A percentile compares a stretch with the other conserved stretches of the same genome.
Evolutionary conservation across 2,113 vertebrate species (phyloP).

Genomic region (Antechinus flavipes): DNA sequence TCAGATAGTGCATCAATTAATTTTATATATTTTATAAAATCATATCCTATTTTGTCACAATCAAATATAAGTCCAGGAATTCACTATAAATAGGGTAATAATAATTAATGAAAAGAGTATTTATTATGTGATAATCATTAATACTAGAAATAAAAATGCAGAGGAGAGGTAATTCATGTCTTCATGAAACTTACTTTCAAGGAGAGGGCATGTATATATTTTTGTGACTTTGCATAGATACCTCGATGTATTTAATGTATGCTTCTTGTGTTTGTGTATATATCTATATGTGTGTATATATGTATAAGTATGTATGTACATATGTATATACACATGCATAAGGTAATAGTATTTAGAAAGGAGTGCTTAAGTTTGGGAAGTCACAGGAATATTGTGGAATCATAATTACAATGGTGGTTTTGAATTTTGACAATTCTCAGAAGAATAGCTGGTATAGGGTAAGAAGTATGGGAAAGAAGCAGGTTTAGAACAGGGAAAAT

Average conservation of each 20-base stretch:
- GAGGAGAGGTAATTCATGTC: neutral
- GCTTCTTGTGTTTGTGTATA: too few relatives aligned
- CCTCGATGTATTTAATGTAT: too few relatives aligned
- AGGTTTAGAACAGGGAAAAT: neutral
- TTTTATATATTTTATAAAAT: neutral
- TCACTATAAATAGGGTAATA: neutral
- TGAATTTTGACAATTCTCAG: neutral
- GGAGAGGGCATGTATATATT: neutral
- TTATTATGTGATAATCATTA: neutral
- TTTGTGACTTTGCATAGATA: too few relatives aligned
- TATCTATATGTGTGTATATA: too few relatives aligned
- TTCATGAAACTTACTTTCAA: neutral
- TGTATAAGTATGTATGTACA: too few relatives aligned
- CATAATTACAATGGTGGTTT: neutral
- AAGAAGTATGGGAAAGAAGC: neutral
- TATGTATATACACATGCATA: too few relatives aligned
- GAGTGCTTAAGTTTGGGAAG: neutral
- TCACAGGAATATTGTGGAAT: too few relatives aligned
- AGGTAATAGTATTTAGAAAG: neutral
- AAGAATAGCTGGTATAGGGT: neutral
- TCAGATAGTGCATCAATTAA: neutral
- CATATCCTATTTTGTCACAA: neutral
- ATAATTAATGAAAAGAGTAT: neutral
- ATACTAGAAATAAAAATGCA: neutral
- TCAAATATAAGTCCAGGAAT: neutral